Evolutionary conservation across 2,797 vertebrate species (phyloP).

Genomic region (Anas bernieri): DNA sequence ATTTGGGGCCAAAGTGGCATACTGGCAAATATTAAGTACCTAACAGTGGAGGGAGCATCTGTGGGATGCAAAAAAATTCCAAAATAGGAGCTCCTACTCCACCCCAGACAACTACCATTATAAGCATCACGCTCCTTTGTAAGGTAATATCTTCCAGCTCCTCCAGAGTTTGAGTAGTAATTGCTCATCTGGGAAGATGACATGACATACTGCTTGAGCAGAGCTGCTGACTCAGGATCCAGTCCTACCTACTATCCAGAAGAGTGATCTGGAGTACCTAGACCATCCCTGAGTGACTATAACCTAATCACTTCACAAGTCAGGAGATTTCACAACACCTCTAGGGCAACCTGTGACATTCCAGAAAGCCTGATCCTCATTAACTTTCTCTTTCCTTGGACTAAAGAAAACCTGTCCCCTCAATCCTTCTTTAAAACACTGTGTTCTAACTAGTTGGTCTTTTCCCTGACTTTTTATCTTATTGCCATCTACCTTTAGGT

Average conservation of each 20-base stretch:
- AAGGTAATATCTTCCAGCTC: not conserved
- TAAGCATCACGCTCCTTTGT: not conserved
- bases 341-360: not conserved
- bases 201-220: rapidly evolving
- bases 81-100: not conserved
- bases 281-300: not conserved
- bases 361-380: not conserved
- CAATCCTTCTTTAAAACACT: not conserved
- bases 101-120: not conserved
- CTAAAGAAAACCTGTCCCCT: not conserved
- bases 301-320: not conserved
- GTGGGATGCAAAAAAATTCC: not conserved
- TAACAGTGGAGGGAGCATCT: not conserved
- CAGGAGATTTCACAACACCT: not conserved
- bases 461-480: not conserved
- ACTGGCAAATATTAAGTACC: not conserved
- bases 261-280: not conserved
- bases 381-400: not conserved
- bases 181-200: not conserved
- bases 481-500: not conserved
- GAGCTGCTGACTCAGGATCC: not conserved
- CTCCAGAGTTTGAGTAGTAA: not conserved
- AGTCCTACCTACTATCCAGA: not conserved
- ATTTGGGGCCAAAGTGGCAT: not conserved
- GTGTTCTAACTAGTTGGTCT: not conserved